A percentile compares a stretch with the other conserved stretches of the same genome.
phyloP scores from a whole-genome alignment of 2,888 invertebrate genomes.

The Idaea biselata region DNA sequence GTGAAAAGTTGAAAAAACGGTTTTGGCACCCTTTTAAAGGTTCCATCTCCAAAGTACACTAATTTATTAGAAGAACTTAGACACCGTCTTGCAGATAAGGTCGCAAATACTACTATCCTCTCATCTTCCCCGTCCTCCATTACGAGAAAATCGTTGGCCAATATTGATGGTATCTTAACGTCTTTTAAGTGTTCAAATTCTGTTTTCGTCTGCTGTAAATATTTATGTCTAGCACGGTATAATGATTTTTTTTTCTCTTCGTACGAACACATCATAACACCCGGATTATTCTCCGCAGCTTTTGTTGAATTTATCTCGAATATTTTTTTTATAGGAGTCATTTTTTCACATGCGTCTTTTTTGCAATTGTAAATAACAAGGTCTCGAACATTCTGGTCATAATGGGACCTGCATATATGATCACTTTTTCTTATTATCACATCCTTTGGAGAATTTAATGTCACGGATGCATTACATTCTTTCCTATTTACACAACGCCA shows the following conservation, averaged over 20 bases:
- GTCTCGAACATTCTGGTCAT: constrained; percentile 7
- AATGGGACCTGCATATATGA: constrained; percentile 1
- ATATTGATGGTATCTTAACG: constrained; percentile 4
- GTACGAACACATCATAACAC: constrained; percentile 6
- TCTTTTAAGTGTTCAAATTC: constrained; percentile 5
- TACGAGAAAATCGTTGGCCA: constrained; percentile 5
- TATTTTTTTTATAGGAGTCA: not conserved
- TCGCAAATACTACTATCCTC: constrained; percentile 3
- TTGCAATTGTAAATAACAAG: constrained; percentile 9
- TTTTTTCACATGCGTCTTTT: constrained; percentile 7
- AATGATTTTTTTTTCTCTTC: constrained; percentile 5
- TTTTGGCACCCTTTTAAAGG: constrained; percentile 10
- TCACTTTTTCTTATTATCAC: not conserved
- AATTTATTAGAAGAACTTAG: constrained; percentile 5
- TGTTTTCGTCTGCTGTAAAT: constrained; percentile 5
- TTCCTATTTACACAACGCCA: constrained; percentile 4
- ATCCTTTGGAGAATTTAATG: too few relatives aligned
- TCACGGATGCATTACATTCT: not conserved
- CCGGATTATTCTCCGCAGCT: constrained; percentile 4
- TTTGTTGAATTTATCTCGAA: constrained; percentile 2
- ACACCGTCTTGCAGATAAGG: not conserved
- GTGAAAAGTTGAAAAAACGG: constrained; percentile 9
- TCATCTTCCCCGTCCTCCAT: constrained; percentile 4
- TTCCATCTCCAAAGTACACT: constrained; percentile 11
- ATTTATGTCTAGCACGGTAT: constrained; percentile 7